Percentiles rank a stretch among this genome's conserved stretches.
phyloP scores from a whole-genome alignment of 35 echinoderm and acorn worm genomes.

The Eucidaris tribuloides region DNA sequence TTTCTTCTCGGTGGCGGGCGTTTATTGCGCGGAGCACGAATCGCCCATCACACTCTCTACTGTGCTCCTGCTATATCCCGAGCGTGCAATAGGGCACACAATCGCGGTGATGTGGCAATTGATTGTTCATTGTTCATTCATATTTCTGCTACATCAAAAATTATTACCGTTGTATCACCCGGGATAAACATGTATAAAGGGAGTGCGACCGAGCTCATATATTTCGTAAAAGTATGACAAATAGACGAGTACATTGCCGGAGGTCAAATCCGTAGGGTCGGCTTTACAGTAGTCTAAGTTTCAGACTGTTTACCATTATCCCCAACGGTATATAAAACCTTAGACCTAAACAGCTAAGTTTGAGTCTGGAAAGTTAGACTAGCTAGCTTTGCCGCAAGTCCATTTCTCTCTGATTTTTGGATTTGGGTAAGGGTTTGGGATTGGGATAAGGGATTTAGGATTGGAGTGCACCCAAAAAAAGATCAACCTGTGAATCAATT shows the following conservation, averaged over 20 bases:
- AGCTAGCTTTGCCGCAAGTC: neutral
- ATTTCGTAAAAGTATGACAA: no score
- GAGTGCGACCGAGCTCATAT: no score
- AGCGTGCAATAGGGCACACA: neutral
- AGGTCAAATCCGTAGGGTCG: neutral
- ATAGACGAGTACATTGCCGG: neutral
- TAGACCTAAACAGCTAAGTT: no score
- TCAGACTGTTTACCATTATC: no score
- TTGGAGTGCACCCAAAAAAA: neutral
- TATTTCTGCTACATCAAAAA: neutral
- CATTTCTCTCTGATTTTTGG: neutral
- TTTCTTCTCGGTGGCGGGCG: conserved; percentile 20
- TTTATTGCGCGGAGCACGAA: neutral
- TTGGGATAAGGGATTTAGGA: neutral
- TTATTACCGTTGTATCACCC: no score
- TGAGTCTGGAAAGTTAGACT: neutral
- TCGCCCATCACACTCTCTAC: no score
- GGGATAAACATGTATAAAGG: neutral
- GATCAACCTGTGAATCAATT: no score
- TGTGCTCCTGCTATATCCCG: neutral
- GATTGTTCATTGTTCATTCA: neutral
- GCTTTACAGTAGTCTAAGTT: neutral
- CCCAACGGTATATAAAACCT: neutral
- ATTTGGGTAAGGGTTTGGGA: neutral
- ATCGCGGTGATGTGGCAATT: neutral